Conservation (phyloP, 1,140 invertebrate genomes). For the Drosophila kohkoa region DNA sequence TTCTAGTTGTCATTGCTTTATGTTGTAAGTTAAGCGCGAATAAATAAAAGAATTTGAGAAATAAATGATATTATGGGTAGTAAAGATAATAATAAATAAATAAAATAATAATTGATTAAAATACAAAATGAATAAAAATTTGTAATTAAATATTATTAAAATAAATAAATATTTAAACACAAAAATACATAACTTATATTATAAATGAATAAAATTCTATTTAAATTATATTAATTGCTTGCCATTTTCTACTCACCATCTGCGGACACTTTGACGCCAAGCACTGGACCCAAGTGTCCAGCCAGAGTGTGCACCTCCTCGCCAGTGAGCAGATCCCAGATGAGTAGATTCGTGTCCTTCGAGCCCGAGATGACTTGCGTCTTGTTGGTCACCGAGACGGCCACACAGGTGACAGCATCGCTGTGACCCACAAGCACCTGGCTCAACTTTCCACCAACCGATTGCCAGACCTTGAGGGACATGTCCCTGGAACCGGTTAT, state of each 20-base stretch:
- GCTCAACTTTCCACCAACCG: conserved; percentile 92
- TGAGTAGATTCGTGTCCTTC: conserved; percentile 92
- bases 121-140: too few relatives aligned
- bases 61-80: too few relatives aligned
- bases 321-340: conserved; percentile 94
- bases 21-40: too few relatives aligned
- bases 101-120: too few relatives aligned
- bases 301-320: conserved; percentile 91
- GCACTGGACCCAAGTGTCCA: conserved; percentile 92
- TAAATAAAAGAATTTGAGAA: too few relatives aligned
- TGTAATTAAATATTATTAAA: too few relatives aligned
- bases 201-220: not conserved
- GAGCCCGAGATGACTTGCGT: conserved; percentile 93
- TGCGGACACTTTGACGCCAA: conserved; percentile 91
- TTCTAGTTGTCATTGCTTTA: too few relatives aligned
- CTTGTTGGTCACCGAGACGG: conserved; percentile 91
- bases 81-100: too few relatives aligned
- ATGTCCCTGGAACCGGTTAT: conserved; percentile 94
- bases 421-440: conserved; percentile 94
- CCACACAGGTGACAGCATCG: conserved; percentile 93
- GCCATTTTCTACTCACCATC: conserved; percentile 86
- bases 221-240: too few relatives aligned
- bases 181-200: not conserved
- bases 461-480: conserved; percentile 95
- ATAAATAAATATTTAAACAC: not conserved